These are phyloP conservation scores for Chloropsis cyanopogon DNA, from an alignment of 2,113 vertebrate genomes.

Conservation along the genomic window DNA sequence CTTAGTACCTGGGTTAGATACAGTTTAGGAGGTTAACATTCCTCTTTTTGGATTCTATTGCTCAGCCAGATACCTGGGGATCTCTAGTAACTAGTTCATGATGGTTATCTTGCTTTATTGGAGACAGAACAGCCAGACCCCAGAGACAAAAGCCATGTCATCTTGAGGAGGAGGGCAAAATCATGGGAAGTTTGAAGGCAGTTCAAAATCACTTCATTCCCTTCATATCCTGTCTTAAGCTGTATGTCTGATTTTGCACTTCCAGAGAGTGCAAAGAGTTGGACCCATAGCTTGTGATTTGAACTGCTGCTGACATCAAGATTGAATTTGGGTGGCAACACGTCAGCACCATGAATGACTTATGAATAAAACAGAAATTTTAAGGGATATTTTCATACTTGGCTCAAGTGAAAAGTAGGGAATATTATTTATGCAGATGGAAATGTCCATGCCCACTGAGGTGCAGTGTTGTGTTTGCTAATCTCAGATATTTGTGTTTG, in stretches of 20 bases:
- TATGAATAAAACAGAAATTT: neutral
- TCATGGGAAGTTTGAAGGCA: neutral
- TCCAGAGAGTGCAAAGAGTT: neutral
- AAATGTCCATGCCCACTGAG: neutral
- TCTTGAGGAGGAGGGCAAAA: neutral
- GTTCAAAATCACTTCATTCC: conserved; percentile 12
- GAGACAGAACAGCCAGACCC: neutral
- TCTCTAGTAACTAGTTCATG: neutral
- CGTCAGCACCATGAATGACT: neutral
- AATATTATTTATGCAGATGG: conserved; percentile 16
- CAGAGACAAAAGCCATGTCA: neutral
- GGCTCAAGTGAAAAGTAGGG: neutral
- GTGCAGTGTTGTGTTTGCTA: conserved; percentile 39
- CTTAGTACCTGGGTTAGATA: neutral
- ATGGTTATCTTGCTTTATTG: neutral
- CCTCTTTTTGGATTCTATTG: neutral
- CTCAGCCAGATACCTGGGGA: neutral
- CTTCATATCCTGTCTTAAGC: conserved; percentile 14
- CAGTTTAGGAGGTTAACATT: neutral
- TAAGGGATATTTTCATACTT: conserved; percentile 10
- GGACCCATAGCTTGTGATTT: neutral
- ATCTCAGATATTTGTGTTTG: conserved; percentile 15
- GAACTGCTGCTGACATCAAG: neutral
- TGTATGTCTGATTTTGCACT: neutral
- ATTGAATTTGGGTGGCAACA: conserved; percentile 11